phyloP scores from a whole-genome alignment of 2,797 vertebrate species.

The Cygnus olor region DNA sequence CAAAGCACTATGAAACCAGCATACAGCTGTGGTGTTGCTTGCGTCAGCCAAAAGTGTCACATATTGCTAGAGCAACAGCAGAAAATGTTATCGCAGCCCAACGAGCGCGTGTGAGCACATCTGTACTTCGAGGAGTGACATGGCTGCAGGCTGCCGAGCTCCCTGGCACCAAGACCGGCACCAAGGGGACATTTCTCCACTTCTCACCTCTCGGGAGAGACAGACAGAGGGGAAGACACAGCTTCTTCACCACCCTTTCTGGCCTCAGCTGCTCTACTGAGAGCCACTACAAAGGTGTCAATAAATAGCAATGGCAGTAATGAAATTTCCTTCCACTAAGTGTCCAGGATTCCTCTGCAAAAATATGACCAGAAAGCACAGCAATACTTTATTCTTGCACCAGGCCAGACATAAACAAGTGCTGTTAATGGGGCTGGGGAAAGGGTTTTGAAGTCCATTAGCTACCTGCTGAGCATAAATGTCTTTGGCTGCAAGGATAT shows the following conservation, averaged over 20 bases:
- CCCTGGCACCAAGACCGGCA: neutral
- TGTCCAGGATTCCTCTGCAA: neutral
- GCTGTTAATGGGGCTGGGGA: neutral
- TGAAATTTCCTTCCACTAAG: neutral
- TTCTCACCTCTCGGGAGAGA: neutral
- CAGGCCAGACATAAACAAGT: neutral
- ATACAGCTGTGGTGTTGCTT: neutral
- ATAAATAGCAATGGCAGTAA: neutral
- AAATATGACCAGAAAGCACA: neutral
- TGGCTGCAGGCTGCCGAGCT: neutral
- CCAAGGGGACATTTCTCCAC: neutral
- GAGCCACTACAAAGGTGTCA: neutral
- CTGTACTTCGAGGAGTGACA: neutral
- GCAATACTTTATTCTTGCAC: neutral
- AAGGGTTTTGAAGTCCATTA: conserved; percentile 6
- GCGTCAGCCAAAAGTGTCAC: neutral
- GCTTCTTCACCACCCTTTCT: neutral
- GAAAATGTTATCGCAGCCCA: neutral
- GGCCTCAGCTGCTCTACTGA: neutral
- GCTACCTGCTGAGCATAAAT: neutral
- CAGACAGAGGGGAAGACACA: neutral
- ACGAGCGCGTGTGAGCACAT: neutral
- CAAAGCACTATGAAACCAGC: neutral
- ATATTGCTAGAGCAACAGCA: neutral
- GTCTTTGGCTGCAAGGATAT: neutral